phyloP scores from a whole-genome alignment of 1,140 invertebrate species.

The Ceratosolen solmsi region DNA sequence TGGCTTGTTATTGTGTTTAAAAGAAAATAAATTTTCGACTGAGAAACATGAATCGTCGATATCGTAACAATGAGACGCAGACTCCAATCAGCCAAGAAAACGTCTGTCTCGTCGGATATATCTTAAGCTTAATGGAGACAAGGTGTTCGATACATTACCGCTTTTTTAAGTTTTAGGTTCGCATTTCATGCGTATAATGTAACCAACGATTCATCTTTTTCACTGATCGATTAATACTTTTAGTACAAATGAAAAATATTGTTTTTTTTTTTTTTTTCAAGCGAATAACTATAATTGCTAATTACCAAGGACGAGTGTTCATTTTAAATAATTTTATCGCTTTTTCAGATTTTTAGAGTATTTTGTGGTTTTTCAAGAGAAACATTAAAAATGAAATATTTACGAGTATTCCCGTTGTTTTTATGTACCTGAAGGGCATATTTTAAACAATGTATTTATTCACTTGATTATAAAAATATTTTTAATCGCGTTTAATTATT shows the following conservation, averaged over 20 bases:
- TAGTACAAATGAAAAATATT: conserved; percentile 47
- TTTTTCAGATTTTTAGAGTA: conserved; percentile 14
- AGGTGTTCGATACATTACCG: conserved; percentile 53
- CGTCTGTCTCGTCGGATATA: conserved; percentile 50
- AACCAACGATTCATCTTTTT: conserved; percentile 54
- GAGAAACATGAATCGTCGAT: conserved; percentile 54
- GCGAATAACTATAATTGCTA: conserved; percentile 44
- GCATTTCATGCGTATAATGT: conserved; percentile 40
- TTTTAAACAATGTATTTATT: neutral
- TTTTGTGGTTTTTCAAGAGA: conserved; percentile 3
- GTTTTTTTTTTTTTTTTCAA: conserved; percentile 41
- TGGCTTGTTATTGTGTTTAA: conserved; percentile 52
- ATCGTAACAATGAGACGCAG: conserved; percentile 50
- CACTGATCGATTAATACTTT: conserved; percentile 49
- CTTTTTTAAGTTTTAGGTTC: conserved; percentile 51
- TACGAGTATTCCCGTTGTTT: conserved; percentile 16
- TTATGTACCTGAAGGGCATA: conserved; percentile 11
- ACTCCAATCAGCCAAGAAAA: conserved; percentile 50
- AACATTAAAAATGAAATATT: neutral
- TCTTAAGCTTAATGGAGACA: conserved; percentile 52
- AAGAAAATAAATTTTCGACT: conserved; percentile 48
- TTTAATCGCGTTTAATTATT: conserved; percentile 32
- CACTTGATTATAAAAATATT: conserved; percentile 6
- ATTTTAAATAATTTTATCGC: conserved; percentile 37
- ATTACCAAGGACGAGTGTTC: conserved; percentile 48